Conservation (phyloP, 2,888 invertebrate genomes). For the Platynereis dumerilii region DNA sequence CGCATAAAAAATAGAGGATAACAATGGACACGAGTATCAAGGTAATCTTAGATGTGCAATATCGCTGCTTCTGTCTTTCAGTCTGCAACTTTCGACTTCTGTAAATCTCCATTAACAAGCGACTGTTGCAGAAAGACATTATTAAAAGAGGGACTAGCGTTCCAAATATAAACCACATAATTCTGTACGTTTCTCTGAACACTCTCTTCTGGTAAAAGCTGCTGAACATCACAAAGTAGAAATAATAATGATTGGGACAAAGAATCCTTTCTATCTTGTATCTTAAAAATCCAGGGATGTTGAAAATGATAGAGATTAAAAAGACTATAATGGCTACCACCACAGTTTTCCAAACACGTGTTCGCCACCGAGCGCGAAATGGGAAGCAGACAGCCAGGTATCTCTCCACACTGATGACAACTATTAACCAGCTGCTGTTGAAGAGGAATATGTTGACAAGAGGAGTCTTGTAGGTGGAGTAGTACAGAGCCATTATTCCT, state of each 20-base stretch:
- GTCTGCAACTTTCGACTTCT: neutral
- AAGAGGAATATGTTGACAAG: conserved; percentile 20
- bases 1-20: conserved; percentile 6
- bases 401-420: conserved; percentile 14
- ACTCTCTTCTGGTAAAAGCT: neutral
- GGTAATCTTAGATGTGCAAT: conserved; percentile 20
- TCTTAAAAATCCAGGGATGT: conserved; percentile 19
- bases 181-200: conserved; percentile 6
- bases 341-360: conserved; percentile 7
- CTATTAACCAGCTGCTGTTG: conserved; percentile 22
- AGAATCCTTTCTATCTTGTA: neutral
- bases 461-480: conserved; percentile 13
- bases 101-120: conserved; percentile 13
- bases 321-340: conserved; percentile 4
- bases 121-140: conserved; percentile 15
- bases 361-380: conserved; percentile 16
- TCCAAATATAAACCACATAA: conserved; percentile 15
- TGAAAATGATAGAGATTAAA: conserved; percentile 12
- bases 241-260: conserved; percentile 1
- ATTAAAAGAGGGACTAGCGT: conserved; percentile 13
- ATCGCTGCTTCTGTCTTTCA: neutral
- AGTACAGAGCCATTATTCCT: conserved; percentile 14
- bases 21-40: conserved; percentile 20
- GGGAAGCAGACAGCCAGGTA: conserved; percentile 18
- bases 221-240: conserved; percentile 5